Evolutionary conservation across 2,888 invertebrate species (phyloP).

Genomic region (Anagyrus pseudococci): DNA sequence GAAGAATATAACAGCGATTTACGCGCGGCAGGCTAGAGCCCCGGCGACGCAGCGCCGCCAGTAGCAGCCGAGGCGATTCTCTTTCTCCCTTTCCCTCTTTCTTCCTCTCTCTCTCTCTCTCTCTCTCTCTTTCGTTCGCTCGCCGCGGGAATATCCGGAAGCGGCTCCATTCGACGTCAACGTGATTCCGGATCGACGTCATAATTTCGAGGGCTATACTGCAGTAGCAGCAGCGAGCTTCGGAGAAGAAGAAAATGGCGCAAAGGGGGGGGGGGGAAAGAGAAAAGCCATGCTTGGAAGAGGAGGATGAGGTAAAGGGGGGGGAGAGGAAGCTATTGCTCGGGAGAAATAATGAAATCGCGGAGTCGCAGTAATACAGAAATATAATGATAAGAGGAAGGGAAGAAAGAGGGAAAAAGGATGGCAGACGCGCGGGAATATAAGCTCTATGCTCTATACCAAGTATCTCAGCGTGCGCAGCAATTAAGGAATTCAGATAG

Average conservation of each 20-base stretch:
- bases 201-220: constrained; percentile 50
- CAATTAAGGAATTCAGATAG: constrained; percentile 9
- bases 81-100: not conserved
- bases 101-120: not conserved
- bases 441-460: not conserved
- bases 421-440: no score
- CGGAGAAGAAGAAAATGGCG: constrained; percentile 36
- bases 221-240: not conserved
- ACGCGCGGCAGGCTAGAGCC: no score
- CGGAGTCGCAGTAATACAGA: constrained; percentile 39
- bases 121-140: not conserved
- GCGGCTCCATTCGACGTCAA: constrained; percentile 48
- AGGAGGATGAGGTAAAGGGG: constrained; percentile 36
- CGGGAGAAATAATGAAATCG: constrained; percentile 37
- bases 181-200: constrained; percentile 52
- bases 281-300: no score
- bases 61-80: no score
- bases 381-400: constrained; percentile 35
- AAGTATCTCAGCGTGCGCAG: not conserved
- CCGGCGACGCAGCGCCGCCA: not conserved
- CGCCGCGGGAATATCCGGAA: constrained; percentile 41
- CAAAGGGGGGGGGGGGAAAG: not conserved
- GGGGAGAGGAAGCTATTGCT: constrained; percentile 27
- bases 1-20: constrained; percentile 40
- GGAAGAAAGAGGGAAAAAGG: constrained; percentile 22